phyloP scores from a whole-genome alignment of 2,888 invertebrate genomes.

The Muschampia plurimacula region DNA sequence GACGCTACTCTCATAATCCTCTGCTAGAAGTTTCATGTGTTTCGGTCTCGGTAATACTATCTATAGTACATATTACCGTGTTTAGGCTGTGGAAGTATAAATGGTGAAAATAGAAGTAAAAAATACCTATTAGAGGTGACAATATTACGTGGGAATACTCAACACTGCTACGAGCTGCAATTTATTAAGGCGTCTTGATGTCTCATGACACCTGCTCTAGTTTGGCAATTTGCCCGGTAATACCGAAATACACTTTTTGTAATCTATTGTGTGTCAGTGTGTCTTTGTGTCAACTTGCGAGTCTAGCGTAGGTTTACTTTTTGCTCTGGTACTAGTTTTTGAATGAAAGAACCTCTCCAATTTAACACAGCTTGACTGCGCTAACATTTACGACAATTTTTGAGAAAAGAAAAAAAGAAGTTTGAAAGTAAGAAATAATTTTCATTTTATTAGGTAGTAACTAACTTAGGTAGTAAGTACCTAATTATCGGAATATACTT shows the following conservation, averaged over 20 bases:
- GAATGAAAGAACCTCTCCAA: background rate
- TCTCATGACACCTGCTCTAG: constrained; percentile 45
- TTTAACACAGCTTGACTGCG: background rate
- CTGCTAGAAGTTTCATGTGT: no score
- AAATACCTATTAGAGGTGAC: no score
- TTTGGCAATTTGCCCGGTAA: constrained; percentile 47
- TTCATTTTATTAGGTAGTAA: no score
- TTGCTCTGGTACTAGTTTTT: background rate
- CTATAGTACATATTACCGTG: no score
- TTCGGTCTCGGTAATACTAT: no score
- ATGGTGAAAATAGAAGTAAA: no score
- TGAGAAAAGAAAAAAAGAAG: background rate
- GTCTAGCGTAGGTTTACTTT: background rate
- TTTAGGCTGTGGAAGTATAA: no score
- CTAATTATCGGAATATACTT: no score
- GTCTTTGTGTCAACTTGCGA: constrained; percentile 41
- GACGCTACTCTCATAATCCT: no score
- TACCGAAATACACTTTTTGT: constrained; percentile 42
- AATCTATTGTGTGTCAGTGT: constrained; percentile 46
- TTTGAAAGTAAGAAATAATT: no score
- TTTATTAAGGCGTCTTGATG: constrained; percentile 43
- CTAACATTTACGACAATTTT: background rate
- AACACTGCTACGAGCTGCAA: constrained; percentile 17
- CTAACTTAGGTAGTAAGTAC: no score
- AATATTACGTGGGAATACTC: no score